phyloP scores from a whole-genome alignment of 2,888 invertebrate species.

The Cepaea hortensis region DNA sequence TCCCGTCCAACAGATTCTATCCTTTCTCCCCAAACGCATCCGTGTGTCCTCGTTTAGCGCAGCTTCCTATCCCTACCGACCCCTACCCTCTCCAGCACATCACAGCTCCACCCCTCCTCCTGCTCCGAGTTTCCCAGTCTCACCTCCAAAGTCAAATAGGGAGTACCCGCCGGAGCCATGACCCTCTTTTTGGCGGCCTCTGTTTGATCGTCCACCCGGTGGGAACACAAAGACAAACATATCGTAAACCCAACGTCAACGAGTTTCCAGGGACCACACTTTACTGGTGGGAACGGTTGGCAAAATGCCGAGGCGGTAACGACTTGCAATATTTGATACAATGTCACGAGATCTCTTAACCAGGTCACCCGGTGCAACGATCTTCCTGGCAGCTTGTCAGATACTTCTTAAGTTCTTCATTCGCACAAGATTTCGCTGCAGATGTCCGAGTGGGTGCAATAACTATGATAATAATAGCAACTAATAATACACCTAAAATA shows the following conservation, averaged over 20 bases:
- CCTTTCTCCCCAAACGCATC: too few species aligned
- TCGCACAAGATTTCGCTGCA: too few species aligned
- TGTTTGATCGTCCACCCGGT: background rate
- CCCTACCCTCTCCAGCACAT: background rate
- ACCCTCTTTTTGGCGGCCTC: background rate
- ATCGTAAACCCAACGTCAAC: background rate
- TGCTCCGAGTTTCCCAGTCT: background rate
- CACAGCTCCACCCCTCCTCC: background rate
- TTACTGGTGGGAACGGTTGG: background rate
- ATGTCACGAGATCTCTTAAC: background rate
- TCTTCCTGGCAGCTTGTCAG: too few species aligned
- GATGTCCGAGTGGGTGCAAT: too few species aligned
- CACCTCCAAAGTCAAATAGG: too few species aligned
- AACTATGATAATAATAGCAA: too few species aligned
- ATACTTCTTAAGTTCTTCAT: too few species aligned
- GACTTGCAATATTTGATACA: background rate
- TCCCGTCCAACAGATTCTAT: too few species aligned
- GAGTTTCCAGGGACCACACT: background rate
- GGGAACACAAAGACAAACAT: background rate
- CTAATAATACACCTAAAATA: too few species aligned
- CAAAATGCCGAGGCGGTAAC: background rate
- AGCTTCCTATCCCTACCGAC: background rate
- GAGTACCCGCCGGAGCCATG: too few species aligned
- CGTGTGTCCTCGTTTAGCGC: too few species aligned
- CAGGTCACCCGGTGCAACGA: background rate